Evolutionary conservation across 2,888 invertebrate genomes (phyloP).

Genomic region (Drosophila melanosoma): DNA sequence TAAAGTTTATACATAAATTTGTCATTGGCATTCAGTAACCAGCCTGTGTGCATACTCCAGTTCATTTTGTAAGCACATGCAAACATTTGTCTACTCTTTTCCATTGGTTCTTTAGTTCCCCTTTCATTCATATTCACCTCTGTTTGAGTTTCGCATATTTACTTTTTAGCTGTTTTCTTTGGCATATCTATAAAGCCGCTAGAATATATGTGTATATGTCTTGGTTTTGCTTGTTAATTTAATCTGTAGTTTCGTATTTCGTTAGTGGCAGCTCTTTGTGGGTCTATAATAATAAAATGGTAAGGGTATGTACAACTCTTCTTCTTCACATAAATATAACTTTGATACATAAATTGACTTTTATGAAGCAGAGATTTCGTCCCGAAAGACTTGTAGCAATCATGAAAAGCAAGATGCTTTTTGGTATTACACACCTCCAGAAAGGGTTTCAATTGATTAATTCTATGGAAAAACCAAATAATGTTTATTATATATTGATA

Average conservation of each 20-base stretch:
- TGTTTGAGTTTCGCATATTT: conserved; percentile 42
- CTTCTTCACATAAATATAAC: neutral
- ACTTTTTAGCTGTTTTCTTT: conserved; percentile 34
- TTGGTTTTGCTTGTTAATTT: conserved; percentile 39
- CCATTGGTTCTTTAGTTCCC: conserved; percentile 39
- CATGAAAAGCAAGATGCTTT: neutral
- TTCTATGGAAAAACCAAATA: neutral
- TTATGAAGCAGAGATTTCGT: neutral
- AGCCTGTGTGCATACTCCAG: conserved; percentile 51
- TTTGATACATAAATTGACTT: neutral
- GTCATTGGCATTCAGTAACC: conserved; percentile 77
- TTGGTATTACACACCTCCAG: neutral
- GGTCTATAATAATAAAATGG: neutral
- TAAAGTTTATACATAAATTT: conserved; percentile 81
- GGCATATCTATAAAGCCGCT: conserved; percentile 4
- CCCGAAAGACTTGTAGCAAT: neutral
- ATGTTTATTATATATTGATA: neutral
- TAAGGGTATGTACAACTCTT: neutral
- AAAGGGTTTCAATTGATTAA: neutral
- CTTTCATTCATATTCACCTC: conserved; percentile 28
- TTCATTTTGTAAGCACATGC: conserved; percentile 51
- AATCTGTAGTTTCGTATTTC: conserved; percentile 17
- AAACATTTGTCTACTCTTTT: conserved; percentile 58
- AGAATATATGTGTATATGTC: conserved; percentile 1
- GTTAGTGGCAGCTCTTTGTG: neutral